Evolutionary conservation across 2,113 vertebrate species (phyloP).

Genomic region (Larimichthys crocea): DNA sequence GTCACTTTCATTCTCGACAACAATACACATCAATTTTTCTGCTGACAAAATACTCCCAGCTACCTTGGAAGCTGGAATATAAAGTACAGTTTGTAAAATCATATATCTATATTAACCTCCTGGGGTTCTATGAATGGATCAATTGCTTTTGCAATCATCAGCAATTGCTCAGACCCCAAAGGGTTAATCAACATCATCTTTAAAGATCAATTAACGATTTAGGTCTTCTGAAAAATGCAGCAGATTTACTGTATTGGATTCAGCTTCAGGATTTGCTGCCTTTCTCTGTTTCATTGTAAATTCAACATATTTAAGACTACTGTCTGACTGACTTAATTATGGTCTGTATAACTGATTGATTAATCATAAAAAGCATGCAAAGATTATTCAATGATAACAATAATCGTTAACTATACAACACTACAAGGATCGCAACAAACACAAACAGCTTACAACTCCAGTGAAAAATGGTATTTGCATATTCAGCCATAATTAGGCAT

Average conservation of each 20-base stretch:
- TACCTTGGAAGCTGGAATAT: constrained; percentile 2
- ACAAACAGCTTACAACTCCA: not conserved
- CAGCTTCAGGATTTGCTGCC: not conserved
- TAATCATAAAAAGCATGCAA: constrained; percentile 3
- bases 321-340: not conserved
- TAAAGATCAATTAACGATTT: not conserved
- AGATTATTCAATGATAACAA: not conserved
- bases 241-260: not conserved
- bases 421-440: not conserved
- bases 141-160: too few species aligned
- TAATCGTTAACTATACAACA: not conserved
- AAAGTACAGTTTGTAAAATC: not conserved
- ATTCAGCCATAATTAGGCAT: constrained; percentile 7
- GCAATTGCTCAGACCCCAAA: too few species aligned
- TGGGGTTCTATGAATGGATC: too few species aligned
- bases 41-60: constrained; percentile 19
- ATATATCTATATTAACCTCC: too few species aligned
- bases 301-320: not conserved
- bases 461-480: not conserved
- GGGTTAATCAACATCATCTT: too few species aligned
- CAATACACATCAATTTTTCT: constrained; percentile 12
- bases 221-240: not conserved
- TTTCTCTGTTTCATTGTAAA: constrained; percentile 7
- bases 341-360: not conserved
- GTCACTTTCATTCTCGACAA: constrained; percentile 55